Percentiles rank a stretch among this genome's conserved stretches.
Conservation (phyloP, 1,140 invertebrate species). For the Zophobas morio region DNA sequence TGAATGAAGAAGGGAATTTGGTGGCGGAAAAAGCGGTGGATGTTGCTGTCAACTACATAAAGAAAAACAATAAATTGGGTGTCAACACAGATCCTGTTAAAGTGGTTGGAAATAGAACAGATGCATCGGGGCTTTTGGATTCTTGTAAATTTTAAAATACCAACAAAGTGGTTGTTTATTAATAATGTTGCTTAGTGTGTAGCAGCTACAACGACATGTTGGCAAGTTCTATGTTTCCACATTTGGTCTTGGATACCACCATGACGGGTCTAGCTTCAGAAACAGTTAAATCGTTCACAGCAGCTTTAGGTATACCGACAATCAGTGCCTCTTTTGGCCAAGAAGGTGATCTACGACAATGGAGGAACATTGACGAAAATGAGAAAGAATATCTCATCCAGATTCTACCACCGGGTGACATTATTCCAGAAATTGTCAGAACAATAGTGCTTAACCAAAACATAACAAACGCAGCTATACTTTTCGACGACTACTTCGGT, state of each 20-base stretch:
- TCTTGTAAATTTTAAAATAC: constrained; percentile 69
- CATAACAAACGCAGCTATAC: constrained; percentile 90
- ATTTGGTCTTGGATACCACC: constrained; percentile 86
- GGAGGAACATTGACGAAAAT: constrained; percentile 78
- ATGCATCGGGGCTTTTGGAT: constrained; percentile 78
- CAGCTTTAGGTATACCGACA: constrained; percentile 84
- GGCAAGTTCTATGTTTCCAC: constrained; percentile 75
- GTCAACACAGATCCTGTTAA: constrained; percentile 75
- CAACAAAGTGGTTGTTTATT: constrained; percentile 50
- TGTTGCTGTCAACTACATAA: constrained; percentile 77
- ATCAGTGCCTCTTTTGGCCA: constrained; percentile 88
- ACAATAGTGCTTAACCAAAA: constrained; percentile 86
- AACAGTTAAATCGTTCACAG: constrained; percentile 86
- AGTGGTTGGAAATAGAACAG: constrained; percentile 77
- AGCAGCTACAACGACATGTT: constrained; percentile 77
- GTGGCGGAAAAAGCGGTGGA: constrained; percentile 78
- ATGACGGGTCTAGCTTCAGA: constrained; percentile 83
- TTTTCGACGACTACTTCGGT: constrained; percentile 91
- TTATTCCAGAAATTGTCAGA: constrained; percentile 85
- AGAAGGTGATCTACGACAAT: constrained; percentile 83
- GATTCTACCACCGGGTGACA: constrained; percentile 86
- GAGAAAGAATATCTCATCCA: constrained; percentile 81
- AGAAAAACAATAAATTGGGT: constrained; percentile 76
- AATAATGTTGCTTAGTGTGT: constrained; percentile 73
- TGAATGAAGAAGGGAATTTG: constrained; percentile 80